phyloP scores from a whole-genome alignment of 2,113 vertebrate species.

The Halichoeres trimaculatus region DNA sequence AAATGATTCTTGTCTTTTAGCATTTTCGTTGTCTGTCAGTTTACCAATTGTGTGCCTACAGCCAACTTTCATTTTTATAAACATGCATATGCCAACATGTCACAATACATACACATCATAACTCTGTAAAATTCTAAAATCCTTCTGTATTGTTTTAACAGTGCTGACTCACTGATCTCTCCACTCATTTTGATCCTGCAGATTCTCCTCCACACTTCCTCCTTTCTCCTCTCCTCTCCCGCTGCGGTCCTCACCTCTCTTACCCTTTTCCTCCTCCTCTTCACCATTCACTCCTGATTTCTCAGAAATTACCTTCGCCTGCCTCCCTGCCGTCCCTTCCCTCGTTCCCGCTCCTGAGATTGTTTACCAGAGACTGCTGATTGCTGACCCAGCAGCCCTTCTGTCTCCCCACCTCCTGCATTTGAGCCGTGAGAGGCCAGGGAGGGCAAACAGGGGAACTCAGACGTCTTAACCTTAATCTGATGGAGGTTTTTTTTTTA shows the following conservation, averaged over 20 bases:
- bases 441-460: conserved; percentile 34
- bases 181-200: conserved; percentile 25
- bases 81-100: too few relatives aligned
- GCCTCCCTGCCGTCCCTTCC: conserved; percentile 37
- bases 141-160: too few relatives aligned
- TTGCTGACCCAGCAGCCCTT: conserved; percentile 65
- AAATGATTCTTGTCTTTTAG: too few relatives aligned
- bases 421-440: conserved; percentile 45
- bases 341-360: conserved; percentile 24
- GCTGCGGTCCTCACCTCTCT: conserved; percentile 18
- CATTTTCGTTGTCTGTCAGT: too few relatives aligned
- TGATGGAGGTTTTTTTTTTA: conserved; percentile 56
- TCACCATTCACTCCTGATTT: conserved; percentile 22
- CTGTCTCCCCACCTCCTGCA: conserved; percentile 47
- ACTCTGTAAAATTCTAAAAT: neutral
- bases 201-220: conserved; percentile 3
- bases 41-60: too few relatives aligned
- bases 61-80: too few relatives aligned
- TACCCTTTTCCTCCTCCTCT: conserved; percentile 10
- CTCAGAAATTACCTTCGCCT: conserved; percentile 18
- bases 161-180: conserved; percentile 33
- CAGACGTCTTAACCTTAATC: conserved; percentile 44
- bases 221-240: conserved; percentile 6
- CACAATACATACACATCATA: neutral
- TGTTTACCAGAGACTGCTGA: conserved; percentile 47